Base-by-base conservation (phyloP, 1,140 invertebrate genomes). In the Sycophaga agraensis region DNA sequence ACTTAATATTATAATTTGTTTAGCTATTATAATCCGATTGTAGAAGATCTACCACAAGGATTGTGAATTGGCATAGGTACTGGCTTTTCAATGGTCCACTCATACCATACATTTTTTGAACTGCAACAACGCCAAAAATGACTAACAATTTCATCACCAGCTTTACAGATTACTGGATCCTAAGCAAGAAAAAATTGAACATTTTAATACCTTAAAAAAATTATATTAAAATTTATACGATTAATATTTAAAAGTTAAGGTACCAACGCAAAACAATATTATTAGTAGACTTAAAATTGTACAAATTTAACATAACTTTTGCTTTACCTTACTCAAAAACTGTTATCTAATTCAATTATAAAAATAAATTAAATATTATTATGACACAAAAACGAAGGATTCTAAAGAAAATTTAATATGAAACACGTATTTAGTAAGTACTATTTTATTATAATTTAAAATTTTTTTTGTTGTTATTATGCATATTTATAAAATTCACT, bases 91-190 rank as follows among this genome's bases (percentile, higher is more conserved):
- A 97, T 81, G 65, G 88, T 86, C 96, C 96, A 99, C 77, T 98
- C 95, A 73, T 98, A 99, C 96, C 96, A 98, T 0, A 98, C 94
- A 73, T 92, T 90, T 51, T 90, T 86, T 9, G 84, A 77, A 63
- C 82, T 87, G 45, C 88, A 87, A 54, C 87, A 86, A 16, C 96
- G 82, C 94, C 95, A 97, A 73, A 98, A 97, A 66, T 93, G 87
- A 2, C 96, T 84, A 45, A 86, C 85, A 8, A 98, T 83, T 51
- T 79, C 76, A 45, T 91, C 85, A 28, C 86, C 89, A 50, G 84
- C 84, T 63, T 85, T 83, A 0, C 96, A 71, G 55, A 86, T 82
- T 35, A 95, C 69, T n/a, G 93, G 91, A 54, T 88, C 86, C 91
- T 90, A 78, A 49, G 84, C 83, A 65, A 70, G 59, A 48, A 53